A percentile compares a stretch with the other conserved stretches of the same genome.
Conservation (phyloP, 1,140 invertebrate genomes). For the Drosophila miranda region DNA sequence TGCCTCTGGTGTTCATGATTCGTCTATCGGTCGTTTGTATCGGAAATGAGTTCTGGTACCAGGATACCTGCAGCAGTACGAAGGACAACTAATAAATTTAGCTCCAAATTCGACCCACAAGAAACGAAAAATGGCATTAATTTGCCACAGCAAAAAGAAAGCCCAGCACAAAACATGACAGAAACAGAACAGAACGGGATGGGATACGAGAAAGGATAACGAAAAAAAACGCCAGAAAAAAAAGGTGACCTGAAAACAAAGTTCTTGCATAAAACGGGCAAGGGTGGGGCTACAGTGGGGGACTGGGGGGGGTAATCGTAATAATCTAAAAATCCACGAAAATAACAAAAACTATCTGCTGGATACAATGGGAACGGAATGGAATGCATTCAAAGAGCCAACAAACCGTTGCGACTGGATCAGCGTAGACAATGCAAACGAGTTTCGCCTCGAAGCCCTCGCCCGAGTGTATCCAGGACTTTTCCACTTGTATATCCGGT, state of each 20-base stretch:
- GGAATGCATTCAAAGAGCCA: slow-evolving; percentile 47
- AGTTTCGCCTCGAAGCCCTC: slow-evolving; percentile 89
- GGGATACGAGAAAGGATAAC: slow-evolving; percentile 21
- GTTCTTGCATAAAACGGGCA: slow-evolving; percentile 52
- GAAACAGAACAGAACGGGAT: slow-evolving; percentile 13
- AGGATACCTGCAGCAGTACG: slow-evolving; percentile 83
- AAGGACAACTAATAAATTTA: slow-evolving; percentile 44
- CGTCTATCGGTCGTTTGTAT: slow-evolving; percentile 85
- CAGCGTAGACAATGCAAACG: slow-evolving; percentile 88
- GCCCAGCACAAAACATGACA: slow-evolving; percentile 31
- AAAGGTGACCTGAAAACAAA: slow-evolving; percentile 69
- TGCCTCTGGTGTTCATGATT: slow-evolving; percentile 85
- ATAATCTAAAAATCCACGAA: slow-evolving; percentile 67
- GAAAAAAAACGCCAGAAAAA: slow-evolving; percentile 30
- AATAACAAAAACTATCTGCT: slow-evolving; percentile 39
- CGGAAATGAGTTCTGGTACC: slow-evolving; percentile 88
- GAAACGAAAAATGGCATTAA: slow-evolving; percentile 60
- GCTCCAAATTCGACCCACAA: slow-evolving; percentile 51
- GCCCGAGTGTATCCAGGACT: slow-evolving; percentile 89
- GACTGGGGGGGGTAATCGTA: slow-evolving; percentile 45
- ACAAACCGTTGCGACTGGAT: slow-evolving; percentile 88
- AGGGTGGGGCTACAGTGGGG: not conserved
- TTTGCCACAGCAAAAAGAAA: slow-evolving; percentile 39
- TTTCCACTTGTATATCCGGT: slow-evolving; percentile 88
- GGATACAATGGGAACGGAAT: slow-evolving; percentile 30